Evolutionary conservation across 2,113 vertebrate species (phyloP).

Genomic region (Nansenia antarctica): DNA sequence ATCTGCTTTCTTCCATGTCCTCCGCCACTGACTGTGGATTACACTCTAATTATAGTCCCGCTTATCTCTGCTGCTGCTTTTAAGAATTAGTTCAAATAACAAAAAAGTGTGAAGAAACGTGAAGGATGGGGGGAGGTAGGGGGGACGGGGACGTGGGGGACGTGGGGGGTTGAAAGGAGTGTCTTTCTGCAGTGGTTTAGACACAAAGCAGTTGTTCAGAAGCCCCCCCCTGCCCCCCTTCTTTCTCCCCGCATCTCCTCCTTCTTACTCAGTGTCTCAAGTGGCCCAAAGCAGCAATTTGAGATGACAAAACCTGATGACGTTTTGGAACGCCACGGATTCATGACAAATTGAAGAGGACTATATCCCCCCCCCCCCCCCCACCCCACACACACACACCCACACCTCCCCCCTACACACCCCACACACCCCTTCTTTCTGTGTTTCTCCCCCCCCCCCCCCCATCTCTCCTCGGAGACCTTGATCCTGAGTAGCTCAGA

Average conservation of each 20-base stretch:
- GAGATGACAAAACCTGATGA: slow-evolving; percentile 37
- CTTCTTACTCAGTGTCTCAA: slow-evolving; percentile 17
- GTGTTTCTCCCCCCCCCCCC: too few relatives aligned
- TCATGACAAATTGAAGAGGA: slow-evolving; percentile 32
- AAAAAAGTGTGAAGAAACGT: slow-evolving; percentile 52
- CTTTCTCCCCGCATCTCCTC: too few relatives aligned
- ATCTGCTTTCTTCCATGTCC: slow-evolving; percentile 71
- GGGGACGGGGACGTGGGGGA: slow-evolving; percentile 42
- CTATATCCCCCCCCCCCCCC: too few relatives aligned
- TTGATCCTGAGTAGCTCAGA: slow-evolving; percentile 11
- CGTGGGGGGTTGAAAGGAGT: slow-evolving; percentile 45
- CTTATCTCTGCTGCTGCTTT: slow-evolving; percentile 66
- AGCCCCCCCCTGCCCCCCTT: neutral
- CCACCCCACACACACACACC: too few relatives aligned
- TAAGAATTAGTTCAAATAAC: slow-evolving; percentile 69
- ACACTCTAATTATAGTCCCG: slow-evolving; percentile 68
- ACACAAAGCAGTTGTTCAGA: slow-evolving; percentile 31
- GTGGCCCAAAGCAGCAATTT: slow-evolving; percentile 24
- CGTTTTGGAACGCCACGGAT: slow-evolving; percentile 29
- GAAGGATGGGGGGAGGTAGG: slow-evolving; percentile 21
- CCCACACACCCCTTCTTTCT: too few relatives aligned
- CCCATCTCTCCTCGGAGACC: slow-evolving; percentile 8
- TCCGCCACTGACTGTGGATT: slow-evolving; percentile 62
- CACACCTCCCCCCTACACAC: too few relatives aligned
- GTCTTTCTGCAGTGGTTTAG: slow-evolving; percentile 5